These are phyloP conservation scores for Pseudochromis fuscus DNA, from an alignment of 2,797 vertebrate genomes.

Conservation along the genomic window DNA sequence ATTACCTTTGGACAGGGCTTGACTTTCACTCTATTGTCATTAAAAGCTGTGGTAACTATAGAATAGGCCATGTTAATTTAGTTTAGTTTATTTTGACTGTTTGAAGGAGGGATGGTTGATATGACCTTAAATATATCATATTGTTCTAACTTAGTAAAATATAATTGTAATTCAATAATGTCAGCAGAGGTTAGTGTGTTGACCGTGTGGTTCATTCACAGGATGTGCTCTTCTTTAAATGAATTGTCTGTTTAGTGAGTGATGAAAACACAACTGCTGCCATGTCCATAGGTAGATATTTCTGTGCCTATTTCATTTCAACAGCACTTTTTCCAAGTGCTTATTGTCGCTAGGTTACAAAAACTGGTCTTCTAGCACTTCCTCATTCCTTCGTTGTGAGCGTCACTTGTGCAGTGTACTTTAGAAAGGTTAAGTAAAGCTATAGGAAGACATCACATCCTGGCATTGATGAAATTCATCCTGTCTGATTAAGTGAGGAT, in stretches of 20 bases:
- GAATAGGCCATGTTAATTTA: neutral
- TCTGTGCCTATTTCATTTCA: no score
- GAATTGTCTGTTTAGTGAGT: neutral
- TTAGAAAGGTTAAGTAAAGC: no score
- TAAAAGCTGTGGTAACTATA: neutral
- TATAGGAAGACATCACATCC: no score
- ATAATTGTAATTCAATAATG: neutral
- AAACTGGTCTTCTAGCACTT: no score
- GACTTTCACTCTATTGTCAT: neutral
- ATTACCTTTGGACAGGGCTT: neutral
- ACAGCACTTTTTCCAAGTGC: no score
- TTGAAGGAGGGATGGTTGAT: neutral
- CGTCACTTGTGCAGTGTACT: no score
- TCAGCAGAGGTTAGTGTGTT: neutral
- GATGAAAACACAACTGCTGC: neutral
- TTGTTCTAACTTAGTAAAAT: neutral
- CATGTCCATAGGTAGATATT: no score
- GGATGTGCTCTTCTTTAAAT: neutral
- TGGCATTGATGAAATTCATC: no score
- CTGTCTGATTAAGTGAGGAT: no score
- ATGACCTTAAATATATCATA: neutral
- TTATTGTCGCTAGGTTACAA: no score
- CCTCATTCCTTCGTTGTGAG: no score
- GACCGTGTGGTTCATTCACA: neutral
- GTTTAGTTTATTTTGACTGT: neutral